Evolutionary conservation across 2,797 vertebrate species (phyloP).

Genomic region (Aphelocoma californica): DNA sequence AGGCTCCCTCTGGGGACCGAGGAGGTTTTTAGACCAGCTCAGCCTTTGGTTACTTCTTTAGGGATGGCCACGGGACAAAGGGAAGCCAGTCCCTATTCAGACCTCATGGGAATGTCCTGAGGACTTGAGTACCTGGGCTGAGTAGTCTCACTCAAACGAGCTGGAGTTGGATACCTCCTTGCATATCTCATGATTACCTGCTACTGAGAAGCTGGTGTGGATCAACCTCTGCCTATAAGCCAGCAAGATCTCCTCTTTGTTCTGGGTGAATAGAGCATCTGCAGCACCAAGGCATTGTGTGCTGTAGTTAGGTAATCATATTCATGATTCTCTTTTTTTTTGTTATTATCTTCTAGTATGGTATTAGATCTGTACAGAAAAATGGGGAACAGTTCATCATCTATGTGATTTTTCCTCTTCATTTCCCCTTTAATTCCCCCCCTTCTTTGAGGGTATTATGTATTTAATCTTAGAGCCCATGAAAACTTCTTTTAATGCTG

Average conservation of each 20-base stretch:
- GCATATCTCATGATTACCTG: not conserved
- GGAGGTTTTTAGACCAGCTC: not conserved
- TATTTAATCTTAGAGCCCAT: not conserved
- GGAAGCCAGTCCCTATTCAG: not conserved
- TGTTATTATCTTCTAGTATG: not conserved
- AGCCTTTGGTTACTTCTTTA: not conserved
- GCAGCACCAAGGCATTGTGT: not conserved
- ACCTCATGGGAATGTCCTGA: not conserved
- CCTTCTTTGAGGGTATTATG: not conserved
- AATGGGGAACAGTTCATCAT: not conserved
- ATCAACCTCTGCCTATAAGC: not conserved
- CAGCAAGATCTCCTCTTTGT: not conserved
- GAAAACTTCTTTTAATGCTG: not conserved
- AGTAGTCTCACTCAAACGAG: accelerated
- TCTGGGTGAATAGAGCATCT: not conserved
- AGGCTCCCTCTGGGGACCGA: not conserved
- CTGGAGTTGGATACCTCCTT: not conserved
- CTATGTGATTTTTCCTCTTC: not conserved
- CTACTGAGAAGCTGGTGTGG: not conserved
- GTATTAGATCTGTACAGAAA: not conserved
- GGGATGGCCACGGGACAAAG: not conserved
- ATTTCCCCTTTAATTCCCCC: not conserved
- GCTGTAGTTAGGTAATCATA: not conserved
- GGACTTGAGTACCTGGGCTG: not conserved
- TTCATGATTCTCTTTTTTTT: not conserved